Percentiles rank a stretch among this genome's conserved stretches.
These are phyloP conservation scores for Maniola jurtina DNA, from an alignment of 1,140 invertebrate genomes.

Conservation along the genomic window DNA sequence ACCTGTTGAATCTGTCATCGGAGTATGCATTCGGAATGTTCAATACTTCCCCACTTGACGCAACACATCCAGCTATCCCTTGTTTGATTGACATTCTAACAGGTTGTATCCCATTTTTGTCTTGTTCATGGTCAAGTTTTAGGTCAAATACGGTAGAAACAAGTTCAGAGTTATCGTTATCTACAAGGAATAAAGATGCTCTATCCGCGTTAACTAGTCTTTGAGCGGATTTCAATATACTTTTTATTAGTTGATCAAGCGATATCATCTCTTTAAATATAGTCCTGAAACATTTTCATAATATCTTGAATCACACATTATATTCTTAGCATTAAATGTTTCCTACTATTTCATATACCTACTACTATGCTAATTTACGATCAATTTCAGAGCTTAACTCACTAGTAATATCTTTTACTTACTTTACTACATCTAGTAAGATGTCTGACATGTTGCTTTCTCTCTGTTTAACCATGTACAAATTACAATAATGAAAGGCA, in stretches of 20 bases:
- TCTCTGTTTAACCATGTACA: conserved; percentile 47
- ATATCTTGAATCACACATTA: conserved; percentile 4
- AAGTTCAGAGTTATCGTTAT: conserved; percentile 85
- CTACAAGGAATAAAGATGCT: conserved; percentile 88
- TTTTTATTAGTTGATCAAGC: conserved; percentile 89
- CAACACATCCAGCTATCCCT: conserved; percentile 84
- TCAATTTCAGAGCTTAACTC: too few species aligned
- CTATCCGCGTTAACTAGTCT: conserved; percentile 89
- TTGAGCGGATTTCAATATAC: conserved; percentile 91
- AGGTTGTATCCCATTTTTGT: conserved; percentile 61
- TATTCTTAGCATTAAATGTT: too few species aligned
- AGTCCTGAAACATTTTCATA: conserved; percentile 67
- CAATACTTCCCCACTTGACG: conserved; percentile 86
- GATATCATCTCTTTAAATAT: conserved; percentile 91
- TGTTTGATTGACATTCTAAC: conserved; percentile 80
- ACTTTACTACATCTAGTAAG: conserved; percentile 59
- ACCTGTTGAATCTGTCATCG: conserved; percentile 88
- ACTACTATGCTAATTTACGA: too few species aligned
- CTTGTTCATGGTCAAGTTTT: conserved; percentile 57
- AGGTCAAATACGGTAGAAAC: conserved; percentile 92
- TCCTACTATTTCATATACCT: too few species aligned
- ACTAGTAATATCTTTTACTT: conserved; percentile 14
- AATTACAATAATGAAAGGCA: conserved; percentile 45
- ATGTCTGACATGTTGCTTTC: conserved; percentile 57
- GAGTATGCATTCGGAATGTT: conserved; percentile 90